phyloP scores from a whole-genome alignment of 2,113 vertebrate genomes.

The Ellobius talpinus region DNA sequence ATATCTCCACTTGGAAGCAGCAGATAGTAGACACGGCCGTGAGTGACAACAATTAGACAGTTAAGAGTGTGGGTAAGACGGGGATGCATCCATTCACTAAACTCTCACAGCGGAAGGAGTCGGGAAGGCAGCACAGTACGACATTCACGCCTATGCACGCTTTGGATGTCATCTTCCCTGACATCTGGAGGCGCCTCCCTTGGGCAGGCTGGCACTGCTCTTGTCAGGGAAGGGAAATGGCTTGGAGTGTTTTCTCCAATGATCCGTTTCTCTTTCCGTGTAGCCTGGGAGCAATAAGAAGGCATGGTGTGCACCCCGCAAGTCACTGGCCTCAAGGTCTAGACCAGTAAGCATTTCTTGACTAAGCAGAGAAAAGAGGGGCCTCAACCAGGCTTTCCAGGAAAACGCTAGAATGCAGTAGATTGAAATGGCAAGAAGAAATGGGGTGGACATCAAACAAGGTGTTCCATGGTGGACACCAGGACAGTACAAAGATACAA shows the following conservation, averaged over 20 bases:
- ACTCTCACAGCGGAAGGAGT: neutral
- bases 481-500: neutral
- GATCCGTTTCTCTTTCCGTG: neutral
- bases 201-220: neutral
- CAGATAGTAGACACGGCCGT: slow-evolving; percentile 22
- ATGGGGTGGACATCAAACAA: neutral
- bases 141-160: accelerated
- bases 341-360: neutral
- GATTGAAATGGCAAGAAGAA: neutral
- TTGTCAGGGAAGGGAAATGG: neutral
- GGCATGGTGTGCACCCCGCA: neutral
- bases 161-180: neutral
- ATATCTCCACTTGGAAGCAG: slow-evolving; percentile 57
- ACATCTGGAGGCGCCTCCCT: neutral
- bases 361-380: slow-evolving; percentile 22
- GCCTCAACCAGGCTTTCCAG: neutral
- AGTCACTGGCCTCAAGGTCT: neutral
- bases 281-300: neutral
- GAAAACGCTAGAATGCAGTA: neutral
- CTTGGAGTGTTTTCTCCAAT: neutral
- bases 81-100: slow-evolving; percentile 53
- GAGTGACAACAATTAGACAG: slow-evolving; percentile 59
- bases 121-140: neutral
- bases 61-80: slow-evolving; percentile 53
- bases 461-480: neutral